Percentiles rank a stretch among this genome's conserved stretches.
phyloP scores from a whole-genome alignment of 1,140 invertebrate genomes.

The Trichonephila clavipes region DNA sequence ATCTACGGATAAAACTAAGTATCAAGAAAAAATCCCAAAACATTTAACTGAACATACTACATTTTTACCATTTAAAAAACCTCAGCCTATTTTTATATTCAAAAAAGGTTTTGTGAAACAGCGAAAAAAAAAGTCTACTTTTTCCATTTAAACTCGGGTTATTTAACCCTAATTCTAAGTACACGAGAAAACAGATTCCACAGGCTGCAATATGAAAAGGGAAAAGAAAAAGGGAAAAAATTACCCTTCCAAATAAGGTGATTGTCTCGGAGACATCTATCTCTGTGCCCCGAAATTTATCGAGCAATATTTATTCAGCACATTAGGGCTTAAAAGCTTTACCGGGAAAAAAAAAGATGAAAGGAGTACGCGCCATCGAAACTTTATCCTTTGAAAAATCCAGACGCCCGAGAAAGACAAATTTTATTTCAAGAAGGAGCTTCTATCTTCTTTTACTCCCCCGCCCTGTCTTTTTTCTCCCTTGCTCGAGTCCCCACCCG shows the following conservation, averaged over 20 bases:
- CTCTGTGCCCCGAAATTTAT: constrained; percentile 29
- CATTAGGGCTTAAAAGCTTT: constrained; percentile 34
- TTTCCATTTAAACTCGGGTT: neutral
- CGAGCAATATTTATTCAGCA: constrained; percentile 40
- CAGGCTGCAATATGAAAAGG: neutral
- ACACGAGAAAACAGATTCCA: neutral
- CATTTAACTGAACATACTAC: too few species aligned
- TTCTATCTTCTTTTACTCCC: neutral
- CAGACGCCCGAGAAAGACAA: constrained; percentile 17
- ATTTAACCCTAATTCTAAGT: constrained; percentile 2
- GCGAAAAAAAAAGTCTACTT: too few species aligned
- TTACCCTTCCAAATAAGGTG: constrained; percentile 5
- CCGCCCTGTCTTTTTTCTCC: neutral
- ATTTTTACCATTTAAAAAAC: too few species aligned
- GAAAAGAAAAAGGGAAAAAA: neutral
- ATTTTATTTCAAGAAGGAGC: constrained; percentile 17
- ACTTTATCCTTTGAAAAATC: constrained; percentile 31
- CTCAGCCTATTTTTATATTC: too few species aligned
- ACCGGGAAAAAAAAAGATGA: constrained; percentile 10
- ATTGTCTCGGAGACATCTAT: constrained; percentile 35
- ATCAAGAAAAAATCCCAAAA: too few species aligned
- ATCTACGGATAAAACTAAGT: too few species aligned
- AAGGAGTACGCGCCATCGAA: constrained; percentile 2
- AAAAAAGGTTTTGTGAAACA: too few species aligned
- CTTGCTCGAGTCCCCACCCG: neutral